A percentile compares a stretch with the other conserved stretches of the same genome.
Evolutionary conservation across 92 coral and sea anemone species (phyloP).

Genomic region (Blastomussa wellsi): DNA sequence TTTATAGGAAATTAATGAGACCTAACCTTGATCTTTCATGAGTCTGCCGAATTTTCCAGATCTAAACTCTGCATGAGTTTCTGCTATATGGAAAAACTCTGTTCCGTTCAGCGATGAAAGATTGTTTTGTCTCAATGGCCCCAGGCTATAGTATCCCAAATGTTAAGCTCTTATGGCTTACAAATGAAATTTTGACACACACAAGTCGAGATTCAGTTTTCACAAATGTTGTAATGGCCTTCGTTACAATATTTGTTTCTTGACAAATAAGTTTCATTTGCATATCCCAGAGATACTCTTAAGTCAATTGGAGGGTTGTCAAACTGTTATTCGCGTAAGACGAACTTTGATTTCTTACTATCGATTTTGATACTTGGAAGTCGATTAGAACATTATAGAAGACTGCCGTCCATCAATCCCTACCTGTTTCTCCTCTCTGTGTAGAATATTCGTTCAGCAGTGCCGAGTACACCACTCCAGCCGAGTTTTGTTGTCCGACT

Average conservation of each 20-base stretch:
- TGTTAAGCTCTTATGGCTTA: not conserved
- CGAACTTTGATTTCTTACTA: no score
- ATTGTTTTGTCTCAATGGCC: not conserved
- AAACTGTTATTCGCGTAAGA: no score
- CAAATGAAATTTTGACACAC: not conserved
- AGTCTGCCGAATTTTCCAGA: not conserved
- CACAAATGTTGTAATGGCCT: no score
- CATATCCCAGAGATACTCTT: no score
- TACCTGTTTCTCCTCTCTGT: constrained; percentile 45
- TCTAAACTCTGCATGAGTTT: not conserved
- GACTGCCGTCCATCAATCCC: not conserved
- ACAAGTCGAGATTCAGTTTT: not conserved
- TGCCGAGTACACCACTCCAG: constrained; percentile 37
- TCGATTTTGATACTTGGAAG: not conserved
- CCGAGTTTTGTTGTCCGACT: constrained; percentile 34
- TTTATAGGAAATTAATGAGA: no score
- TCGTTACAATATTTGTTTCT: not conserved
- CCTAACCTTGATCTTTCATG: not conserved
- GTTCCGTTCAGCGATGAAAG: not conserved
- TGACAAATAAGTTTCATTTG: not conserved
- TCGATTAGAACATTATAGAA: not conserved
- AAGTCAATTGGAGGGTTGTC: no score
- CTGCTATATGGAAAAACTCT: not conserved
- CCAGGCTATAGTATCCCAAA: not conserved
- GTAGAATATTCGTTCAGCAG: constrained; percentile 16